Base-by-base conservation (phyloP, 2,113 vertebrate species). In the Rana temporaria region DNA sequence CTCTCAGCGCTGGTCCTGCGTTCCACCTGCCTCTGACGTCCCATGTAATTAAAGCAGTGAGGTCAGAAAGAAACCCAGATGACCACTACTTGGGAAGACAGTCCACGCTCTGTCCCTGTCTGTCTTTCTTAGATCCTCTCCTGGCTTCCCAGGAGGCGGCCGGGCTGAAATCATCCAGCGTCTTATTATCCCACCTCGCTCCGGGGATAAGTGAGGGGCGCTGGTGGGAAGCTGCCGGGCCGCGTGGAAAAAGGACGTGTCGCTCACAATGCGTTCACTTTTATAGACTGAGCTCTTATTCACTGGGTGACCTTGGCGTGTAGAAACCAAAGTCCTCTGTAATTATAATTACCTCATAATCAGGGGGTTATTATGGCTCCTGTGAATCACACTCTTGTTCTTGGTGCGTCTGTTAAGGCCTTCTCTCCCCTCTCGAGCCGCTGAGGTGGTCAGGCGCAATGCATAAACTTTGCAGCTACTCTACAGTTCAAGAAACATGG, bases 301-400 rank as follows among this genome's bases (percentile, higher is more conserved):
- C 62, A 74, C 42, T 22, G 4, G 8, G 52, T 60, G 71, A 83
- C 71, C 81, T 83, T 67, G 80, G 70, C 67, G 18, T 67, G 70
- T 48, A n/a, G 15, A 11, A 17, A 22, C 30, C 26, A 18, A 55
- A 67, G 71, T 67, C 63, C 63, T 67, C 71, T 82, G 63, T 83
- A 83, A 83, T 83, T 83, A 83, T 83, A 76, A 83, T 76, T 76
- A 66, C 63, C 81, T 68, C 34, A 18, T 83, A 83, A 83, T 83
- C 81, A 68, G 81, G 67, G 48, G 63, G 71, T 83, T 56, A 83
- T 83, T 83, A 83, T 83, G 64, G 63, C 20, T 19, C 17, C 65
- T 6, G 32, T 83, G 71, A 83, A 83, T 66, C 63, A 20, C 80
- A 63, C 81, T 75, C 81, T 82, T 82, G 81, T 82, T 82, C 81